These are phyloP conservation scores for Tromatobia lineatoria DNA, from an alignment of 2,888 invertebrate species.

Conservation along the genomic window DNA sequence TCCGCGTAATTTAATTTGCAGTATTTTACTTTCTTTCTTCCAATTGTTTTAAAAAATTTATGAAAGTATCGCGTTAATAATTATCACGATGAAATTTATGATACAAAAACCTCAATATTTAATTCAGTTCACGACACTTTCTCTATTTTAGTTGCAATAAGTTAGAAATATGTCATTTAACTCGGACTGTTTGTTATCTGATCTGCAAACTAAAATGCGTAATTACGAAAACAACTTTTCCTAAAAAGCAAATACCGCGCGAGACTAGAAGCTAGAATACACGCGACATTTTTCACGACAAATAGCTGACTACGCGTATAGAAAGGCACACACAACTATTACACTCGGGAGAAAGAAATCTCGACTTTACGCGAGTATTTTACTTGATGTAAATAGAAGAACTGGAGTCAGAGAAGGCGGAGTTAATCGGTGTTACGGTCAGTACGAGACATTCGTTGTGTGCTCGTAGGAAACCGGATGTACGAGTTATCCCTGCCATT, in stretches of 20 bases:
- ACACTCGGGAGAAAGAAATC: slow-evolving; percentile 13
- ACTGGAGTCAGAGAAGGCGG: slow-evolving; percentile 27
- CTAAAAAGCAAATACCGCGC: not conserved
- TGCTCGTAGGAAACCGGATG: slow-evolving; percentile 60
- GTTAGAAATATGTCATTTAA: not conserved
- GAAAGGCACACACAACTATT: not conserved
- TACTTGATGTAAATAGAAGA: slow-evolving; percentile 46
- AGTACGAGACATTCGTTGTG: slow-evolving; percentile 40
- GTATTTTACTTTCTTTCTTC: not conserved
- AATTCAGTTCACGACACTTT: not conserved
- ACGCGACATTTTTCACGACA: not conserved
- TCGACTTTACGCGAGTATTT: slow-evolving; percentile 25
- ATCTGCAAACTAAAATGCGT: not conserved
- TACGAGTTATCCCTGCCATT: slow-evolving; percentile 55
- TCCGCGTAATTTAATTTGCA: not conserved
- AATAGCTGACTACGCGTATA: not conserved
- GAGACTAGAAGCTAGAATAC: not conserved
- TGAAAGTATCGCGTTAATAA: not conserved
- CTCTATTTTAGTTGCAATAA: not conserved
- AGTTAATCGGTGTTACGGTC: slow-evolving; percentile 23
- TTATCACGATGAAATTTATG: not conserved
- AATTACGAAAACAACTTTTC: not conserved
- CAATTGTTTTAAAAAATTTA: not conserved
- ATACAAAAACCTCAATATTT: not conserved
- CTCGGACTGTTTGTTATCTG: not conserved